Conservation (phyloP, 2,797 vertebrate genomes). For the Platalea minor region DNA sequence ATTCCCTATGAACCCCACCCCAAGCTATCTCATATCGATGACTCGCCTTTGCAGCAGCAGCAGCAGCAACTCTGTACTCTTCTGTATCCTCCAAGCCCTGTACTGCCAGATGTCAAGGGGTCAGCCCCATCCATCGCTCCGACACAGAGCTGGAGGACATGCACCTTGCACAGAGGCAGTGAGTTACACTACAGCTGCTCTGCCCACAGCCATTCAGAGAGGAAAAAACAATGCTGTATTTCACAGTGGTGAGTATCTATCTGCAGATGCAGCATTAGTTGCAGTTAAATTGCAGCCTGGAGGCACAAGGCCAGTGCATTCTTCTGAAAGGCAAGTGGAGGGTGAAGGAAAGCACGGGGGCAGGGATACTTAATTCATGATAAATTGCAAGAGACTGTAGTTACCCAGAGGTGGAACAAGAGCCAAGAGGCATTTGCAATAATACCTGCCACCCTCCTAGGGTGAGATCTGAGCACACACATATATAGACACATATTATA, state of each 20-base stretch:
- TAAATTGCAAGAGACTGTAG: not conserved
- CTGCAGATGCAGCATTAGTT: not conserved
- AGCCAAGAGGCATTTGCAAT: not conserved
- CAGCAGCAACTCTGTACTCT: not conserved
- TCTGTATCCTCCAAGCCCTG: not conserved
- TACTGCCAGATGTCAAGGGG: not conserved
- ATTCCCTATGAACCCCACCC: not conserved
- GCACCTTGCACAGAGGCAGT: not conserved
- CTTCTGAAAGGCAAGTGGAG: not conserved
- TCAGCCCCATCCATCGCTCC: not conserved
- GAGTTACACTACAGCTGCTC: not conserved
- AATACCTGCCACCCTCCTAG: not conserved
- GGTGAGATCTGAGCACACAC: not conserved
- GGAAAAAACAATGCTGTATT: not conserved
- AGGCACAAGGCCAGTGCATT: not conserved
- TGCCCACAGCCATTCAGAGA: not conserved
- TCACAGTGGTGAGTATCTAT: not conserved
- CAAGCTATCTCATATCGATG: not conserved
- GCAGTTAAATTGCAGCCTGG: not conserved
- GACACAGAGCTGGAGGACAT: not conserved
- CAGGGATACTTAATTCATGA: not conserved
- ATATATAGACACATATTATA: accelerated
- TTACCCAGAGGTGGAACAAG: not conserved
- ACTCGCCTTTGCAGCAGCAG: not conserved
- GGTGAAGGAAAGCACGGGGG: not conserved